These are phyloP conservation scores for Ophion costatus DNA, from an alignment of 2,888 invertebrate species.

Conservation along the genomic window DNA sequence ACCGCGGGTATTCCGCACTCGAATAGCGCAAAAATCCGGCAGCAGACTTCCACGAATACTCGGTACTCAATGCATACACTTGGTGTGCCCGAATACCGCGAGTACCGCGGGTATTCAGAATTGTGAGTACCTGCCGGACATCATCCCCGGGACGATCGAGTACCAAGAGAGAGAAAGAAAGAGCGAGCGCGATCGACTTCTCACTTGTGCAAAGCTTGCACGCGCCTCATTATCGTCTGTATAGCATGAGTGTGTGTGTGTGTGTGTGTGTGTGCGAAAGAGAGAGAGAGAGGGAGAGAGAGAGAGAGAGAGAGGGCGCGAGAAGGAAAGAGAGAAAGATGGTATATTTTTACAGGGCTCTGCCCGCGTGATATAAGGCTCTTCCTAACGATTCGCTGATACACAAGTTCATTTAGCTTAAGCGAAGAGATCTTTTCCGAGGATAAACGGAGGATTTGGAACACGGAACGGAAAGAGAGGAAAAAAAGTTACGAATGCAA, in stretches of 20 bases:
- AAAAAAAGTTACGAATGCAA: neutral
- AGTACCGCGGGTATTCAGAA: neutral
- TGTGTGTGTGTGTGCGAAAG: neutral
- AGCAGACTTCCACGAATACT: neutral
- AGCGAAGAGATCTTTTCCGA: constrained; percentile 26
- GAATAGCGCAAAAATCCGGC: neutral
- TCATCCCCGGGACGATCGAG: neutral
- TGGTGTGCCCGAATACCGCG: neutral
- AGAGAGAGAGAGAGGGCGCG: constrained; percentile 23
- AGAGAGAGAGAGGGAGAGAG: constrained; percentile 11
- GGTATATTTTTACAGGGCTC: constrained; percentile 83
- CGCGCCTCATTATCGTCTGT: constrained; percentile 62
- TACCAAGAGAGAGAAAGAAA: too few species aligned
- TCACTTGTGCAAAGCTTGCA: constrained; percentile 41
- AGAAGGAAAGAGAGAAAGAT: constrained; percentile 68
- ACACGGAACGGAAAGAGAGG: constrained; percentile 20
- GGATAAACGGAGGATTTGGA: constrained; percentile 23
- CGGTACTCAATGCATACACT: neutral
- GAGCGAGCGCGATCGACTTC: constrained; percentile 36
- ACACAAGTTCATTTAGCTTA: constrained; percentile 77
- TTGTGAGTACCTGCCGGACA: too few species aligned
- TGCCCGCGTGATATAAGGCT: constrained; percentile 82
- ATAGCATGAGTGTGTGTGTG: constrained; percentile 39
- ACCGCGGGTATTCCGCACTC: neutral
- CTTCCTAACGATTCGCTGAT: constrained; percentile 81